Evolutionary conservation across 2,797 vertebrate genomes (phyloP), one percentile per base, ranked within the genome.

Genomic region (Danio jaintianensis): DNA sequence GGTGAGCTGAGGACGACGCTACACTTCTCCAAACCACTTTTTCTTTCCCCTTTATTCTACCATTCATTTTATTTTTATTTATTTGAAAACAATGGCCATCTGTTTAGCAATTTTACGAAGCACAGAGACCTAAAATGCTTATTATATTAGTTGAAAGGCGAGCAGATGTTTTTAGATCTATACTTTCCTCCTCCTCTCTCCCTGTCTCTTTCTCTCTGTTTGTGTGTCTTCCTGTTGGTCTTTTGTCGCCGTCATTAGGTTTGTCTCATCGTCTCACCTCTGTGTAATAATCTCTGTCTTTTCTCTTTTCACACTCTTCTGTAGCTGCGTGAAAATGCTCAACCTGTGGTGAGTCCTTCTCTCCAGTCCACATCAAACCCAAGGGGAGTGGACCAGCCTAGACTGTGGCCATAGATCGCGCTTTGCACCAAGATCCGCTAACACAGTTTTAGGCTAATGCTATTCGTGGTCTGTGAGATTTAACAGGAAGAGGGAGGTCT

Each of bases 251-350:
- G 85, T 92, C 94, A 95, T 95, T 93, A 91, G 91, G 91, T 92
- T 85, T 87, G 91, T 92, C 93, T 92, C 94, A 84, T 91, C 89
- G 90, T 95, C 94, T 93, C 91, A 92, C 93, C 91, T 95, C 94
- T 94, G 95, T 96, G 95, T 94, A 98, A 96, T 98, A 98, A 99
- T 97, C 91, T 94, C 91, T 96, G 89, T 47, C 95, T 96, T 96
- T 96, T 96, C 93, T 97, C 94, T 96, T 93, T 93, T 95, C 93
- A 95, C 93, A 94, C 93, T 91, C 94, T 93, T 95, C 95, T 97
- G 95, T 98, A 99, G 98, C 98, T 99, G 98, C 97, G 96, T 98
- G 97, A 99, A 99, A 99, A 99, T 99, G 96, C 97, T 99, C 97
- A 98, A 98, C 97, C 94, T 99, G 96, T 99, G 97, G 97, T 99